Evolutionary conservation across 2,888 invertebrate species (phyloP), one percentile per base, ranked within the genome.

Genomic region (Stenodera caucasica): DNA sequence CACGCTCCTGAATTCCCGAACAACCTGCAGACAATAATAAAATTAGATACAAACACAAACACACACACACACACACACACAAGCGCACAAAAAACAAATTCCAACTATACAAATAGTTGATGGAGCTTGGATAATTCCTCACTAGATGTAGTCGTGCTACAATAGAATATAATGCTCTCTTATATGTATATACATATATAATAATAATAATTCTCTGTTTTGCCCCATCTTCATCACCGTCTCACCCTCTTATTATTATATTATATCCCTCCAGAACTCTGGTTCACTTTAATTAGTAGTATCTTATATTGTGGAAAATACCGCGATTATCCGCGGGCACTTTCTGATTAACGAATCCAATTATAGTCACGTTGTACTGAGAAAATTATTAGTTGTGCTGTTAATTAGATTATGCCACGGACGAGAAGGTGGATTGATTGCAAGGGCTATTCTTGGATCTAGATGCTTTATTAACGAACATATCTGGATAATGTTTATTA

Each of bases 1-100:
- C 96, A 96, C 77, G 91, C 90, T 73, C 95, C 95, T 73, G 90
- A 88, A 77, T 87, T 89, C 60, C 95, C 95, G 82, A 94, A 96
- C 86, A 96, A 88, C 86, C 96, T 96, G 88, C 60, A 78, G 77
- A 40, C 40, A 40, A 40, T 11, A 40, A 40, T 9, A 72, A 72
- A 71, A 75, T 77, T 76, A 78, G n/a, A n/a, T n/a, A n/a, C n/a
- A n/a, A n/a, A n/a, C n/a, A n/a, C n/a, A n/a, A n/a, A n/a, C n/a
- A n/a, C n/a, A n/a, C n/a, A n/a, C n/a, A n/a, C n/a, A n/a, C n/a
- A n/a, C n/a, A n/a, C n/a, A n/a, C n/a, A n/a, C n/a, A n/a, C n/a
- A n/a, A n/a, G n/a, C n/a, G n/a, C n/a, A 21, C 2, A 18, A 40
- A 37, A 35, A 35, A 6, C n/a, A 7, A 15, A 37, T 15, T 4